Evolutionary conservation across 2,797 vertebrate genomes (phyloP).

Genomic region (Pangasius larnaudii): DNA sequence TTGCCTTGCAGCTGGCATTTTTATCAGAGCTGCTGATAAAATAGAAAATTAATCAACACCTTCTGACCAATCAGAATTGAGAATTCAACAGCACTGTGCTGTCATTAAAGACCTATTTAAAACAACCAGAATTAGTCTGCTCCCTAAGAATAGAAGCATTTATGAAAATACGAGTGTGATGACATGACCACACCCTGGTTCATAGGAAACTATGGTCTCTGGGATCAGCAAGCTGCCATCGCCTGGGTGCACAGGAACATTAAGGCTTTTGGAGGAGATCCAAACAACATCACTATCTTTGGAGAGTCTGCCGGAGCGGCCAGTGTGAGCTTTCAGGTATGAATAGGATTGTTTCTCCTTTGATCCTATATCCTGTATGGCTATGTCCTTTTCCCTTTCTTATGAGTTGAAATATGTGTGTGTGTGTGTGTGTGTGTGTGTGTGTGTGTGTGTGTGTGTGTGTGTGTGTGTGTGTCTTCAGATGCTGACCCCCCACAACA

Average conservation of each 20-base stretch:
- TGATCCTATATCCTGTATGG: not conserved
- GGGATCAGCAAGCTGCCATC: slow-evolving; percentile 94
- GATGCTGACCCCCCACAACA: slow-evolving; percentile 86
- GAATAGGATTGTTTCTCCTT: not conserved
- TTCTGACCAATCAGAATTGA: not conserved
- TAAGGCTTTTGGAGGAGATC: slow-evolving; percentile 87
- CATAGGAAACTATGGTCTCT: slow-evolving; percentile 91
- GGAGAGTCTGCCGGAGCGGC: slow-evolving; percentile 89
- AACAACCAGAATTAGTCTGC: not conserved
- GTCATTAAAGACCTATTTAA: not conserved
- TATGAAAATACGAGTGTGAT: not conserved
- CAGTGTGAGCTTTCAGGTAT: slow-evolving; percentile 90
- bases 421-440: slow-evolving; percentile 3
- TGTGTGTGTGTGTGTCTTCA: slow-evolving; percentile 57
- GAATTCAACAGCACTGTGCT: not conserved
- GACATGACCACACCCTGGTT: not conserved
- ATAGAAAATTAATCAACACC: not conserved
- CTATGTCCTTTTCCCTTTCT: not conserved
- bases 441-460: slow-evolving; percentile 4
- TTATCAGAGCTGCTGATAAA: not conserved
- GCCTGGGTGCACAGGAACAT: slow-evolving; percentile 96
- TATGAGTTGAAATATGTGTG: not conserved
- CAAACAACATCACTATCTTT: slow-evolving; percentile 89
- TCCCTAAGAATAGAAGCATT: not conserved
- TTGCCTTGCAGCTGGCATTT: not conserved